phyloP scores from a whole-genome alignment of 2,888 invertebrate genomes.

The Ethmia dodecea region DNA sequence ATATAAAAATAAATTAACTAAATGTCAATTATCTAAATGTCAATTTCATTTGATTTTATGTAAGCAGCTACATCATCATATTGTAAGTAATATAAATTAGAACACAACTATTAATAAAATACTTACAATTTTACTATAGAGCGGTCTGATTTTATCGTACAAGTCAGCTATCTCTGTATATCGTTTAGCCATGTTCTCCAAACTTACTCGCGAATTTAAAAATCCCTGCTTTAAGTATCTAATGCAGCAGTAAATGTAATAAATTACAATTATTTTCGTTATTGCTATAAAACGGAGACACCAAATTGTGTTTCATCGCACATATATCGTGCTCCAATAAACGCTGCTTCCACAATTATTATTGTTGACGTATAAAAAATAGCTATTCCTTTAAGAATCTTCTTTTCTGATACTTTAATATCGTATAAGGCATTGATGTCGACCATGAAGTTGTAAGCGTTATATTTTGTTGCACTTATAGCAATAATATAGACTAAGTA shows the following conservation, averaged over 20 bases:
- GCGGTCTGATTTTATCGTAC: slow-evolving; percentile 5
- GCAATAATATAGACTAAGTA: slow-evolving; percentile 2
- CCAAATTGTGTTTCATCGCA: background rate
- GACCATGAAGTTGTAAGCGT: slow-evolving; percentile 2
- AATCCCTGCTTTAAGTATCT: background rate
- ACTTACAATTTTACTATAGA: slow-evolving; percentile 3
- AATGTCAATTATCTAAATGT: background rate
- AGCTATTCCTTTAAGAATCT: background rate
- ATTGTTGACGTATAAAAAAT: background rate
- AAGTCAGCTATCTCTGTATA: slow-evolving; percentile 6
- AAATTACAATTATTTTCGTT: slow-evolving; percentile 1
- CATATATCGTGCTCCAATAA: background rate
- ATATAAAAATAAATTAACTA: background rate
- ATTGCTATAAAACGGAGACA: background rate
- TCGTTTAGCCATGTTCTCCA: background rate
- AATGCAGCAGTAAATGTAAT: slow-evolving; percentile 1
- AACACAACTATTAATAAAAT: no score
- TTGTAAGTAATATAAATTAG: no score
- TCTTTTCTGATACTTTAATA: background rate
- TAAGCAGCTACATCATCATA: no score
- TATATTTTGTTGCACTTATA: slow-evolving; percentile 4
- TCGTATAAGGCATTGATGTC: slow-evolving; percentile 1
- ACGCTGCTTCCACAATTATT: no score
- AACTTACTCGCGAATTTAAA: background rate
- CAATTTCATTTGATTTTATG: background rate